Evolutionary conservation across 2,113 vertebrate genomes (phyloP), one percentile per base, ranked within the genome.

Genomic region (Labrus mixtus): DNA sequence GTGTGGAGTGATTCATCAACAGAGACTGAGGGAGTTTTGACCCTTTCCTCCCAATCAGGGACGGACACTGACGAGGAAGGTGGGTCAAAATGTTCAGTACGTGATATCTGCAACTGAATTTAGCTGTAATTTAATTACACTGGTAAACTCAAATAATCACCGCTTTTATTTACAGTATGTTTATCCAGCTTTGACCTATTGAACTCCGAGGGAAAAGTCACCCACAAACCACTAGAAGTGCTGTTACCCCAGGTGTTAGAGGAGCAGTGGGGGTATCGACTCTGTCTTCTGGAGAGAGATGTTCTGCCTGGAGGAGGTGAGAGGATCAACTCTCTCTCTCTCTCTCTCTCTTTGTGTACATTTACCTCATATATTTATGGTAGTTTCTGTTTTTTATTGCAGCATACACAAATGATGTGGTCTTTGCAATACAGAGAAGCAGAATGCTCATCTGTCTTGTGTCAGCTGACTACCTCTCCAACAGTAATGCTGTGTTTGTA

Each of bases 281-380:
- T 98, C 56, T 97, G 95, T 79, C 92, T 98, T 77, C 81, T 95
- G 54, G 97, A 98, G 83, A 95, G 97, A 87, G 97, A 98, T 53
- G 61, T 96, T 58, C 89, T 95, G 54, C 97, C 97, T 0, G 97
- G 97, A 82, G 96, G 96, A 95, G 96, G 97, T 98, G 77, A 93
- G 81, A 33, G 13, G 19, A 43, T 58, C 23, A 25, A 0, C 3
- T 51, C 13, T 41, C 17, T 41, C 17, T 68, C n/a, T 59, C 6
- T 57, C 43, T 37, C 25, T 53, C 16, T 62, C 17, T 20, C 22
- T 72, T 8, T 20, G 3, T 39, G 16, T 43, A 8, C 25, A 10
- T 20, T 51, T 41, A 41, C 46, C 0, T 8, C 11, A 72, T 61
- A 51, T 7, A 6, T 67, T 68, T 1, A 17, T 84, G 22, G 63